Conservation (phyloP, 2,888 invertebrate species). For the Macrophya alboannulata region DNA sequence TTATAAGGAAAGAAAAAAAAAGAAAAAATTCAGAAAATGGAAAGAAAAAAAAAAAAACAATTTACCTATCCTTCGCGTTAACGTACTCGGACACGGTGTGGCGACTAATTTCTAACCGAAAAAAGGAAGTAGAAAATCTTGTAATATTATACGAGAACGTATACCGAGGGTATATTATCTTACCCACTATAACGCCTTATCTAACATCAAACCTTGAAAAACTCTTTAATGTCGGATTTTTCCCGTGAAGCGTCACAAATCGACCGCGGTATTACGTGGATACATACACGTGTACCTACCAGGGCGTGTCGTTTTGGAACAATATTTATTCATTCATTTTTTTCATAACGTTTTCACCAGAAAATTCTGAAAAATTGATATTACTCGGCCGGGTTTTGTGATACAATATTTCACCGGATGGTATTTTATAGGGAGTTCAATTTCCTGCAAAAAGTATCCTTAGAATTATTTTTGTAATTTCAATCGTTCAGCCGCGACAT, state of each 20-base stretch:
- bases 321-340: background rate
- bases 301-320: background rate
- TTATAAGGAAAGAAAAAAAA: background rate
- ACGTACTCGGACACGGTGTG: constrained; percentile 43
- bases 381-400: background rate
- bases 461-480: background rate
- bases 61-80: constrained; percentile 17
- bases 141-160: constrained; percentile 32
- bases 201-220: constrained; percentile 24
- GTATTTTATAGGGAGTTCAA: background rate
- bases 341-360: too few species aligned
- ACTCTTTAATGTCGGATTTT: background rate
- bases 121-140: constrained; percentile 19
- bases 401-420: background rate
- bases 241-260: constrained; percentile 42
- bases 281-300: background rate
- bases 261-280: background rate
- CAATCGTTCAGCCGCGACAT: background rate
- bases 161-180: constrained; percentile 28
- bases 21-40: background rate
- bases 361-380: background rate
- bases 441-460: background rate
- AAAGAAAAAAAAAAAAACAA: background rate
- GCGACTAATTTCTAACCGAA: constrained; percentile 19
- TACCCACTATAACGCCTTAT: constrained; percentile 20